Percentiles rank a stretch among this genome's conserved stretches.
These are phyloP conservation scores for Mus spretus DNA, from an alignment of 2,797 vertebrate genomes.

Conservation along the genomic window DNA sequence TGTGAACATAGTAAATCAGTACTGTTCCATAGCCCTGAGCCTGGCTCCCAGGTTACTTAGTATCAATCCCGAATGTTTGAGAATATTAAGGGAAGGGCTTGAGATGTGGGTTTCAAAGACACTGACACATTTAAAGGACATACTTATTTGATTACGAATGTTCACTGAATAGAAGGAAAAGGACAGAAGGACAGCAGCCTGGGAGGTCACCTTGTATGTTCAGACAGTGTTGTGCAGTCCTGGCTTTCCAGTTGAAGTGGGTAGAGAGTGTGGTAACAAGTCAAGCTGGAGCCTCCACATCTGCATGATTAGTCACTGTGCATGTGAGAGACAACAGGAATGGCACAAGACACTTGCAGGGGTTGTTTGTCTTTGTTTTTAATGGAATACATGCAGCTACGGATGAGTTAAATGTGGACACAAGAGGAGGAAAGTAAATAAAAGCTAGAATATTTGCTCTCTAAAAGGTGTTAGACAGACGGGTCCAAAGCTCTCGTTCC, in stretches of 20 bases:
- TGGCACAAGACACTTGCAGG: neutral
- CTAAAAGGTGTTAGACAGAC: neutral
- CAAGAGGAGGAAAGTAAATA: neutral
- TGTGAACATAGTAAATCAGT: neutral
- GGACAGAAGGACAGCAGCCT: neutral
- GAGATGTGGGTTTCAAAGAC: neutral
- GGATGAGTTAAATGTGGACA: constrained; percentile 1
- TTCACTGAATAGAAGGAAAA: constrained; percentile 12
- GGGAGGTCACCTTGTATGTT: neutral
- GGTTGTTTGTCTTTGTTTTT: neutral
- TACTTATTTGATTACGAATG: neutral
- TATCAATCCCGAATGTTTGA: neutral
- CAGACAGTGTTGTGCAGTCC: neutral
- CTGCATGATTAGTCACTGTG: neutral
- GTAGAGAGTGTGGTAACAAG: neutral
- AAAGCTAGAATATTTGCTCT: neutral
- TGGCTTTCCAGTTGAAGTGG: neutral
- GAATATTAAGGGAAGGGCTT: neutral
- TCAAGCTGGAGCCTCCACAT: neutral
- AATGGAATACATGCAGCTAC: neutral
- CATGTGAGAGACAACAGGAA: constrained; percentile 38
- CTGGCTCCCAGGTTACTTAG: neutral
- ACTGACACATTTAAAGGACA: neutral
- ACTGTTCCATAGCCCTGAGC: neutral
- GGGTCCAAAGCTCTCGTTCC: neutral